Evolutionary conservation across 2,888 invertebrate genomes (phyloP), one percentile per base, ranked within the genome.

Genomic region (Amblyteles armatorius): DNA sequence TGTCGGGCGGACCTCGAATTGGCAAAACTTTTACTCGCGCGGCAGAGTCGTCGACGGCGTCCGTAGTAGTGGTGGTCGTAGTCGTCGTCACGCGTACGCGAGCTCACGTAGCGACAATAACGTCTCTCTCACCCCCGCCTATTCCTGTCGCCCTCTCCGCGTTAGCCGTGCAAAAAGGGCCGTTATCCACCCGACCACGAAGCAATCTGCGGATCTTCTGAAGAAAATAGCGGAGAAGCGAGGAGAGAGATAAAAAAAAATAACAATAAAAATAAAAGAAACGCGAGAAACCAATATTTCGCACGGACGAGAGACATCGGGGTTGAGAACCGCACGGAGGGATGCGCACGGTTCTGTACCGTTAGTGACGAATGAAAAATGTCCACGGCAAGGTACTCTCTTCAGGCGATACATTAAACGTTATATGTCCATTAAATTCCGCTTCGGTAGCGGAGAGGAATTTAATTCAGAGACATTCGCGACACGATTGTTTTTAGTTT

Each of bases 71-170:
- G 4, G 44, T 44, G 3, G 16, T 44, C 13, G 44, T 44, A 5
- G 60, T 74, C 68, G 63, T 80, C 76, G 79, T 79, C 71, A 72
- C 83, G 65, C 79, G 76, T 76, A 71, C 73, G 44, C 76, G 83
- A 79, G 36, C 79, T 72, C 83, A 80, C 83, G 83, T 80, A 77
- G 72, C 76, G 57, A 84, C 83, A 77, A 77, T 80, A 84, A 84
- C 83, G 63, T 76, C 57, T 79, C 55, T 33, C 50, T 65, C 60
- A 13, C 33, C 50, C 50, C 9, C 67, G 63, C 55, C 55, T 83
- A 73, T 83, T 72, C 55, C 79, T 68, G 52, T 65, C 76, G 72
- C 19, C 55, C 13, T 50, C 44, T 11, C 44, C 44, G 50, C 48
- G 74, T 40, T 72, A 71, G 29, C 44, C 65, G 69, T 63, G 80